Percentiles rank a stretch among this genome's conserved stretches.
Evolutionary conservation across 2,797 vertebrate species (phyloP).

Genomic region (Rhinophrynus dorsalis): DNA sequence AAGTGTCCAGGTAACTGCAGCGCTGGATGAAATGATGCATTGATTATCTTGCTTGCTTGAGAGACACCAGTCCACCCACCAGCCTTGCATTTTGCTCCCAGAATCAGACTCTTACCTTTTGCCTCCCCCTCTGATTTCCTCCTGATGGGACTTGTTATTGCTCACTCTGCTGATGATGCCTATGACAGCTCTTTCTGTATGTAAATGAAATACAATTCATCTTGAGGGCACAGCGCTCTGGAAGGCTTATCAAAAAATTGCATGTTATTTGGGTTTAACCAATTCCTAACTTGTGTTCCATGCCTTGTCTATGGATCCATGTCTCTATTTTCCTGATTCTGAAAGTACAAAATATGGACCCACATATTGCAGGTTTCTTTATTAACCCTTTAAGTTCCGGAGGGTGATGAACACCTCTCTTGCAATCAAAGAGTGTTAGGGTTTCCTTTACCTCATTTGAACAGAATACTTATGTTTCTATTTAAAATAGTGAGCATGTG

Average conservation of each 20-base stretch:
- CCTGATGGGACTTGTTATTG: constrained; percentile 65
- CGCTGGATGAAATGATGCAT: neutral
- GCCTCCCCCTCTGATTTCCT: constrained; percentile 49
- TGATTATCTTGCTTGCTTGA: neutral
- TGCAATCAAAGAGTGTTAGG: too few relatives aligned
- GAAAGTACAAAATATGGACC: too few relatives aligned
- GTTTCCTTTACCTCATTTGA: too few relatives aligned
- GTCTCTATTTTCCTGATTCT: too few relatives aligned
- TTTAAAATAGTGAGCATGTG: too few relatives aligned
- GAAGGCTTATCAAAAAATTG: constrained; percentile 66
- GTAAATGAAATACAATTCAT: constrained; percentile 61
- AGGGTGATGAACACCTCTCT: too few relatives aligned
- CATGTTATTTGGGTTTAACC: constrained; percentile 64
- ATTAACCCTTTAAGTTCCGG: too few relatives aligned
- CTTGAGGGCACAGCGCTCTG: constrained; percentile 60
- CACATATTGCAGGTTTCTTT: too few relatives aligned
- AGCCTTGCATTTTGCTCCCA: neutral
- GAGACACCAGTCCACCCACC: neutral
- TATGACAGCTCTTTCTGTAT: constrained; percentile 67
- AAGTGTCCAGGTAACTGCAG: neutral
- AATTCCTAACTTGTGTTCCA: constrained; percentile 53
- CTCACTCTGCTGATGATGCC: constrained; percentile 56
- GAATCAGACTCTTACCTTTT: neutral
- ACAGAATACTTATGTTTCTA: too few relatives aligned
- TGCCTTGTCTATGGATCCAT: neutral